A percentile compares a stretch with the other conserved stretches of the same genome.
Conservation (phyloP, 2,113 vertebrate genomes). For the Lutjanus erythropterus region DNA sequence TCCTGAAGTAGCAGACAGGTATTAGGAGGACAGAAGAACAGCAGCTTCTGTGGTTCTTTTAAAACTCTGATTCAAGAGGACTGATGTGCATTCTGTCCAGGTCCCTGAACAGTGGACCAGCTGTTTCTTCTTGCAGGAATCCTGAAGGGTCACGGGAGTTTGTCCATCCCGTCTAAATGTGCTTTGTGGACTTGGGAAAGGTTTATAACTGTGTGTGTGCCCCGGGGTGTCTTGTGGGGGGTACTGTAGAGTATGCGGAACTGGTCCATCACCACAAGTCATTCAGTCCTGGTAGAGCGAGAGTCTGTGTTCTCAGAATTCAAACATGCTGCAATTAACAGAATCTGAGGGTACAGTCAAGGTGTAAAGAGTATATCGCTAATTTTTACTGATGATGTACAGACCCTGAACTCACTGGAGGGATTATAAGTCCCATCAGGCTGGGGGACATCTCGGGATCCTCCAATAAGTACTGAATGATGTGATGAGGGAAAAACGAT, state of each 20-base stretch:
- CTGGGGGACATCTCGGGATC: neutral
- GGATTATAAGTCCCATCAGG: neutral
- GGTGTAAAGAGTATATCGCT: neutral
- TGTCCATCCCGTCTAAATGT: neutral
- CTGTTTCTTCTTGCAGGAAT: neutral
- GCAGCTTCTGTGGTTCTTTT: neutral
- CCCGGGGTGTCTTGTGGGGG: neutral
- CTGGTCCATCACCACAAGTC: no score
- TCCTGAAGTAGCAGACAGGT: neutral
- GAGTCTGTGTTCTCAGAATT: no score
- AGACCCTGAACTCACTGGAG: neutral
- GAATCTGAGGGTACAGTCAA: neutral
- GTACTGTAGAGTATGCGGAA: neutral
- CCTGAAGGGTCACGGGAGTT: no score
- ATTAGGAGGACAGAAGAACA: neutral
- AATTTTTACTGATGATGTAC: neutral
- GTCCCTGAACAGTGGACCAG: no score
- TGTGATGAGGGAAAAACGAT: no score
- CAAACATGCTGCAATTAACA: neutral
- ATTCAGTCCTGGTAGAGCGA: no score
- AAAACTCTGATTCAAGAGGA: neutral
- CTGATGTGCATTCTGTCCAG: neutral
- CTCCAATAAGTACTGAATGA: neutral
- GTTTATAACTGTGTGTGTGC: no score
- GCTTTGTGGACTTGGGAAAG: no score